Conservation (phyloP, 2,113 vertebrate species). For the Cynocephalus volans region DNA sequence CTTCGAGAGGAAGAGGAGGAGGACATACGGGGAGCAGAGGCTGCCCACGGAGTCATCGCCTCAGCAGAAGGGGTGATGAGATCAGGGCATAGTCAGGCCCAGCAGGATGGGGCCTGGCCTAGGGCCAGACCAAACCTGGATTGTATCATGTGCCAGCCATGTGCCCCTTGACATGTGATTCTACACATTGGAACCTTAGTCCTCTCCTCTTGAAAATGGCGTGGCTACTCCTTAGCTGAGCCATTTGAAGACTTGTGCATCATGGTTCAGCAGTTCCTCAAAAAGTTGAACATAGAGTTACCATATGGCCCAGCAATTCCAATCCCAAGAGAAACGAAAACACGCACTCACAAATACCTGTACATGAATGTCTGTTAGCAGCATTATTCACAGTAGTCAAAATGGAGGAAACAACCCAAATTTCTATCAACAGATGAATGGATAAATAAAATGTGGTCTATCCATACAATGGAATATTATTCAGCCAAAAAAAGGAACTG, state of each 20-base stretch:
- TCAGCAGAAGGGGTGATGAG: slow-evolving; percentile 88
- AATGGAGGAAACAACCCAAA: neutral
- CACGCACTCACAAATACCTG: neutral
- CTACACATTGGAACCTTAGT: neutral
- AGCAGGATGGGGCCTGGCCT: neutral
- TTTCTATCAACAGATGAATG: neutral
- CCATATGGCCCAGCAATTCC: neutral
- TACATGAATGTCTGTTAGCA: neutral
- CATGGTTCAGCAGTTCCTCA: neutral
- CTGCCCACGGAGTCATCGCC: slow-evolving; percentile 63
- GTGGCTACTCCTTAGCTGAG: neutral
- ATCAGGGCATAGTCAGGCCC: slow-evolving; percentile 71
- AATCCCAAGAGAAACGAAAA: neutral
- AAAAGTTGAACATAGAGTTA: slow-evolving; percentile 28
- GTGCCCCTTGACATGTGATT: neutral
- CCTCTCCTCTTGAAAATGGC: neutral
- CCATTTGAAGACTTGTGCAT: neutral
- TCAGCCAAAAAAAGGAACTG: neutral
- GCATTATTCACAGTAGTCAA: neutral
- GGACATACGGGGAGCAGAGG: fast-evolving
- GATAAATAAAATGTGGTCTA: neutral
- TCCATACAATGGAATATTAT: neutral
- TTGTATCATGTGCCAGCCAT: neutral
- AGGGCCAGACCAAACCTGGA: neutral
- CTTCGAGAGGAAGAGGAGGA: neutral